Percentiles rank a stretch among this genome's conserved stretches.
Evolutionary conservation across 2,113 vertebrate species (phyloP).

Genomic region (Sylvicapra grimmia): DNA sequence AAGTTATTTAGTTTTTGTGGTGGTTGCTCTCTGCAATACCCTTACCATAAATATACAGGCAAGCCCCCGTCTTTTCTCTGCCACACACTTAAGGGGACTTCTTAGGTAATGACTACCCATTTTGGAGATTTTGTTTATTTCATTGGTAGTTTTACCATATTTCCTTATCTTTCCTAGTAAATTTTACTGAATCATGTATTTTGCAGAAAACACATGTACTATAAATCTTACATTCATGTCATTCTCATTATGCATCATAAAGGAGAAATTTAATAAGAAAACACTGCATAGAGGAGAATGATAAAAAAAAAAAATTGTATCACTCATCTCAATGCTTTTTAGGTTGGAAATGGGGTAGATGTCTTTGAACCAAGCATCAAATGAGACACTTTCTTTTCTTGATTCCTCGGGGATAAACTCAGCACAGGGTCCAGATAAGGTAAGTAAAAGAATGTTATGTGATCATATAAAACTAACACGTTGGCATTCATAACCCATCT

Average conservation of each 20-base stretch:
- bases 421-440: background rate
- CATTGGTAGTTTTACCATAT: background rate
- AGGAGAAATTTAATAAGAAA: background rate
- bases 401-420: background rate
- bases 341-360: background rate
- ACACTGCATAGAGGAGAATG: background rate
- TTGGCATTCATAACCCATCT: background rate
- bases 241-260: background rate
- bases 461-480: background rate
- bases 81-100: fast-evolving
- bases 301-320: background rate
- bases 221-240: background rate
- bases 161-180: background rate
- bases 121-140: background rate
- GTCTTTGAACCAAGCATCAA: background rate
- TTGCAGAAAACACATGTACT: background rate
- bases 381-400: background rate
- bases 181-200: background rate
- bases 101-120: background rate
- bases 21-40: background rate
- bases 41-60: too few relatives aligned
- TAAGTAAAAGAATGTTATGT: background rate
- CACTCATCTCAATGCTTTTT: background rate
- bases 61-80: fast-evolving
- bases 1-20: background rate